phyloP scores from a whole-genome alignment of 2,888 invertebrate species.

The Parthenolecanium corni region DNA sequence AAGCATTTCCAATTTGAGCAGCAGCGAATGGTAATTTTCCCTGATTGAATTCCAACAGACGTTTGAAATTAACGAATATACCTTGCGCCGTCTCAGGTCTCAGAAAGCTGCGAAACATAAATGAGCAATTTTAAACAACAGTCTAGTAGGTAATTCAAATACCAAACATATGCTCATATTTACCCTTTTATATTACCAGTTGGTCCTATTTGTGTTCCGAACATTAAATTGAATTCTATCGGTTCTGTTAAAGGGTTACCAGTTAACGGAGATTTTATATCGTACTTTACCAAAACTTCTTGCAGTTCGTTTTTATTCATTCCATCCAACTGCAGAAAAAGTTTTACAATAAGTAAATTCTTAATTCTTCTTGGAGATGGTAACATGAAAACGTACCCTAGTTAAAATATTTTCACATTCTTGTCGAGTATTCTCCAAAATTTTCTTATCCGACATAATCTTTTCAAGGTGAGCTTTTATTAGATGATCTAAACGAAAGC shows the following conservation, averaged over 20 bases:
- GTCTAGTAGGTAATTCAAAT: background rate
- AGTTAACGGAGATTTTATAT: conserved; percentile 90
- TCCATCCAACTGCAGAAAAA: conserved; percentile 58
- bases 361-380: too few relatives aligned
- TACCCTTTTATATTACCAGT: conserved; percentile 83
- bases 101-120: conserved; percentile 52
- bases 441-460: conserved; percentile 70
- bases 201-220: conserved; percentile 94
- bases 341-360: background rate
- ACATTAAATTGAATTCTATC: conserved; percentile 98
- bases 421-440: conserved; percentile 52
- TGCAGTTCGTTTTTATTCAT: conserved; percentile 85
- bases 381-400: conserved; percentile 41
- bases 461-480: conserved; percentile 91
- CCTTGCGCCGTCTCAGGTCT: conserved; percentile 99
- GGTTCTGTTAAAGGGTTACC: conserved; percentile 92
- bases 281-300: conserved; percentile 66
- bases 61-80: conserved; percentile 98
- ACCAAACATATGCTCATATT: background rate
- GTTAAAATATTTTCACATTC: conserved; percentile 69
- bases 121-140: background rate
- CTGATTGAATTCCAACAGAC: conserved; percentile 92
- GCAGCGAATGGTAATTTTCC: conserved; percentile 94
- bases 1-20: conserved; percentile 96
- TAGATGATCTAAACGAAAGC: conserved; percentile 92